Conservation (phyloP, 2,797 vertebrate genomes). For the Loriculus beryllinus region DNA sequence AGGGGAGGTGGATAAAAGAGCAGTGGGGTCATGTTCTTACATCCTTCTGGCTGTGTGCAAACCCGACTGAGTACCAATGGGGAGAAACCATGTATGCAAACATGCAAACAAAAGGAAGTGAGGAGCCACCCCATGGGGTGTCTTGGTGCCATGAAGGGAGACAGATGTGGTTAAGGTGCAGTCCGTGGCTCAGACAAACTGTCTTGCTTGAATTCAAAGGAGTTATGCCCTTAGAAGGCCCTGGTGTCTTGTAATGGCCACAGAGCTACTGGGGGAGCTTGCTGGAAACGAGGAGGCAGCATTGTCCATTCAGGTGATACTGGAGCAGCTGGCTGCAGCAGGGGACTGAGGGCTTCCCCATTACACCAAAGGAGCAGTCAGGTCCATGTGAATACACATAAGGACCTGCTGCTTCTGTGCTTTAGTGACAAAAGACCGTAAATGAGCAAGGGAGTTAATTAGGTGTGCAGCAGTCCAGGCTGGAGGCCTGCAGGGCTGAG, state of each 20-base stretch:
- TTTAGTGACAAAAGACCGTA: slow-evolving; percentile 45
- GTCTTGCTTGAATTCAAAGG: not conserved
- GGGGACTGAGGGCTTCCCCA: not conserved
- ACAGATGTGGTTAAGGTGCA: accelerated
- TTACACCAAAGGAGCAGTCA: not conserved
- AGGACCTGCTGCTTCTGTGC: not conserved
- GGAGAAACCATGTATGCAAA: not conserved
- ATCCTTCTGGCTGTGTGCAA: not conserved
- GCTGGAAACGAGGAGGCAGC: not conserved
- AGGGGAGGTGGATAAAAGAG: not conserved
- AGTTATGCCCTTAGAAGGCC: not conserved
- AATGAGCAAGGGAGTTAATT: slow-evolving; percentile 58
- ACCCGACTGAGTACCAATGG: not conserved
- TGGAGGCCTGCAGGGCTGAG: slow-evolving; percentile 8
- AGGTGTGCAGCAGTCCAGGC: not conserved
- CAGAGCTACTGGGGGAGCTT: not conserved
- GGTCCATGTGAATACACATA: not conserved
- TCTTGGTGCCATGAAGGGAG: not conserved
- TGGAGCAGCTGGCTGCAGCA: not conserved
- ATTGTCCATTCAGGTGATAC: not conserved
- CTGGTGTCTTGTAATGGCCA: not conserved
- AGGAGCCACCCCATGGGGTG: not conserved
- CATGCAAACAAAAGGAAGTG: not conserved
- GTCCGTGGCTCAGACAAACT: not conserved
- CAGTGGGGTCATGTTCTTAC: not conserved